Conservation (phyloP, 2,113 vertebrate species). For the Sylvietta virens region DNA sequence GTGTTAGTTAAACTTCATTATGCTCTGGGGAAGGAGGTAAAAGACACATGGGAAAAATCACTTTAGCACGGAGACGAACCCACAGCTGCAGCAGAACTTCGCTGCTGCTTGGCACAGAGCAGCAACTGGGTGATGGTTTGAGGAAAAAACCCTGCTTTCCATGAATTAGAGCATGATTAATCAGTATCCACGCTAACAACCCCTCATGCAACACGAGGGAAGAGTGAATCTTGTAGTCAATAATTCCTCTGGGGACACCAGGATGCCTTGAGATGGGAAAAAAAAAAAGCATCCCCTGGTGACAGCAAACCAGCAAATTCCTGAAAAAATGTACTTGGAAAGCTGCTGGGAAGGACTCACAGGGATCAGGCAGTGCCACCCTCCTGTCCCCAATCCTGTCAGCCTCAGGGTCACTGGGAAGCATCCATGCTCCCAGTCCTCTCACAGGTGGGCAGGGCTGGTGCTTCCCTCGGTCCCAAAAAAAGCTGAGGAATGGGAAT, state of each 20-base stretch:
- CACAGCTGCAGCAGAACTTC: not conserved
- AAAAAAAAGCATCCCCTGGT: not conserved
- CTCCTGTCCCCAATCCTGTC: not conserved
- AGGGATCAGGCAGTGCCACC: not conserved
- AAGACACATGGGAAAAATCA: not conserved
- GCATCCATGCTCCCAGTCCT: not conserved
- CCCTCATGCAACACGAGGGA: fast-evolving
- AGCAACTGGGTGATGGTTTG: not conserved
- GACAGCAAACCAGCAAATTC: not conserved
- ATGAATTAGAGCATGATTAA: conserved; percentile 44
- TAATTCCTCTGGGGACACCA: not conserved
- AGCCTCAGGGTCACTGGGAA: not conserved
- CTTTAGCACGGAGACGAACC: not conserved
- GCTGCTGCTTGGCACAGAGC: not conserved
- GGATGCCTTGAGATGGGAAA: not conserved
- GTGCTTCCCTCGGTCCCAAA: fast-evolving
- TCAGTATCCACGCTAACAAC: not conserved
- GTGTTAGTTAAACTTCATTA: not conserved
- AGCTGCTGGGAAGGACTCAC: not conserved
- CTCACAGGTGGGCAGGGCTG: not conserved
- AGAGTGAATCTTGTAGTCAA: not conserved
- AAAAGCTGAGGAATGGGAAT: not conserved
- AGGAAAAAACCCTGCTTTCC: not conserved
- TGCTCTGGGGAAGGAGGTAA: not conserved
- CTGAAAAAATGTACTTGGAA: not conserved